phyloP scores from a whole-genome alignment of 2,113 vertebrate species.

The Aptenodytes patagonicus region DNA sequence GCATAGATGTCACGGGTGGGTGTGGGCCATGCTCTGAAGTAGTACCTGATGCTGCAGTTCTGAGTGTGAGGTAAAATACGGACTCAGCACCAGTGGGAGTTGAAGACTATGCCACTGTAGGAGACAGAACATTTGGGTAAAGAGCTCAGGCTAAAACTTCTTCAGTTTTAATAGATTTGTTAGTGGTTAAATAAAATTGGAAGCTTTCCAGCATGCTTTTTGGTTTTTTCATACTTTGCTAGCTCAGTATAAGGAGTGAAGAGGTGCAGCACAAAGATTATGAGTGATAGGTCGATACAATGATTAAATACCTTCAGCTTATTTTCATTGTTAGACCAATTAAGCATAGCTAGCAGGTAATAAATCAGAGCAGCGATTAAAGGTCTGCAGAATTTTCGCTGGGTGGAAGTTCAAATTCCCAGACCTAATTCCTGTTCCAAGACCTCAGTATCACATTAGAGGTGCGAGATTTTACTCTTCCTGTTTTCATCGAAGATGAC shows the following conservation, averaged over 20 bases:
- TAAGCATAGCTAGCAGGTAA: not conserved
- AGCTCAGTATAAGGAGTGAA: not conserved
- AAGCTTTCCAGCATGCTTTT: not conserved
- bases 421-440: not conserved
- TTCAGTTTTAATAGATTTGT: not conserved
- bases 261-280: not conserved
- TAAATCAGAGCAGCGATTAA: conserved; percentile 22
- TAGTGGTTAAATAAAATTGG: not conserved
- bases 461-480: not conserved
- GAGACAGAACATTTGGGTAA: not conserved
- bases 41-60: not conserved
- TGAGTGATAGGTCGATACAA: not conserved
- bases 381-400: not conserved
- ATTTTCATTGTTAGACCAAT: conserved; percentile 1
- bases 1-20: not conserved
- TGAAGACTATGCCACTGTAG: not conserved
- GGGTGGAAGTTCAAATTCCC: not conserved
- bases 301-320: not conserved
- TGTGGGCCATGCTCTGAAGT: not conserved
- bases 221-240: not conserved
- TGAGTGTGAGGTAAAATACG: not conserved
- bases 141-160: not conserved
- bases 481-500: not conserved
- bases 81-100: not conserved
- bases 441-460: not conserved